phyloP scores from a whole-genome alignment of 1,140 invertebrate species.

The Thrips palmi region DNA sequence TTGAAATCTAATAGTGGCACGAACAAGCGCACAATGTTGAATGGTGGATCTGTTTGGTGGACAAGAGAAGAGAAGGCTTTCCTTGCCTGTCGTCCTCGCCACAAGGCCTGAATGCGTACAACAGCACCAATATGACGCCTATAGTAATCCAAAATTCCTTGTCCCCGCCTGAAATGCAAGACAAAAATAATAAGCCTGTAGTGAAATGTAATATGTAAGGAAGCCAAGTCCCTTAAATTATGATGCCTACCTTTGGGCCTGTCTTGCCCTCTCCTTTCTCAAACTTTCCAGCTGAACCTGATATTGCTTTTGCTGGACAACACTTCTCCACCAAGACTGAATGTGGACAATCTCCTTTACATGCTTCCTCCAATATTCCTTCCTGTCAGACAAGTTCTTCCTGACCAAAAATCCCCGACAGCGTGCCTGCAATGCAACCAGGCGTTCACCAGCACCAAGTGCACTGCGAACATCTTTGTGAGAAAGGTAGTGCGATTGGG shows the following conservation, averaged over 20 bases:
- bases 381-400: conserved; percentile 27
- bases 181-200: no score
- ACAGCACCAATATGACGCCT: conserved; percentile 26
- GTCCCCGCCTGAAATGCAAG: no score
- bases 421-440: conserved; percentile 37
- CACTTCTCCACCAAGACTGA: conserved; percentile 45
- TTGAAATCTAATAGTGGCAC: conserved; percentile 50
- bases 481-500: conserved; percentile 8
- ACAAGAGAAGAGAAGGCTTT: conserved; percentile 37
- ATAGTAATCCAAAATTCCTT: conserved; percentile 6
- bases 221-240: no score
- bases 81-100: conserved; percentile 35
- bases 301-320: conserved; percentile 26
- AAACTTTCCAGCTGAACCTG: not conserved
- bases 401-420: conserved; percentile 41
- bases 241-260: not conserved
- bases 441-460: not conserved
- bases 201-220: no score
- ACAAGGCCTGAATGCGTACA: conserved; percentile 43
- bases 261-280: not conserved
- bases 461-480: not conserved
- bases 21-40: conserved; percentile 53
- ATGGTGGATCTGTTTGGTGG: conserved; percentile 41
- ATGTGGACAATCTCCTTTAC: conserved; percentile 34
- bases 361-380: conserved; percentile 30